Base-by-base conservation (phyloP, 2,797 vertebrate species). In the Rallus crepitans region DNA sequence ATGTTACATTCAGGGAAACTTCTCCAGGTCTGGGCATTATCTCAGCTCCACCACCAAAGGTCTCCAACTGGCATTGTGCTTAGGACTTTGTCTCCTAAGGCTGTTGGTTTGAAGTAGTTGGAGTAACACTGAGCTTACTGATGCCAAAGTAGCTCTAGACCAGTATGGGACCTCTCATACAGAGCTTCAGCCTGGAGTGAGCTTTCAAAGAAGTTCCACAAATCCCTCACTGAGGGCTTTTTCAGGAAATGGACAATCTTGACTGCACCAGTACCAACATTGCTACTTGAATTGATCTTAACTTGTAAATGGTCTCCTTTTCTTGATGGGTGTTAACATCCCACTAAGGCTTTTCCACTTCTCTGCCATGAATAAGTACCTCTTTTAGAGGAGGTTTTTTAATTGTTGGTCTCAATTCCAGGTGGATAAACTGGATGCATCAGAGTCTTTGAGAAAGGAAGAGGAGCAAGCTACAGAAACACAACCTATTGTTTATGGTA, bases 401-500 rank as follows among this genome's bases (percentile, higher is more conserved):
- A 90, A 88, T 42, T 94, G 61, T 95, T 86, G 79, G n/a, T 92
- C 79, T 96, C 75, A 7, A 95, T 98, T 98, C 59, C 97, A 99
- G 99, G 99, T 99, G 93, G 99, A 99, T 98, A 99, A 99, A 97
- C 98, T 99, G 89, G 99, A 99, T 95, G 99, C 99, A 89, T 99
- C 99, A 0, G 99, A 99, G 96, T 99, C 99, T n/a, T 98, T 99
- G 98, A 99, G 99, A 98, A 99, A 99, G 99, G 99, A 99, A 97
- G 99, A 99, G 97, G 99, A 99, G 93, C 99, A 99, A 97, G 99
- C 99, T 72, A 99, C 99, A 8, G 99, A 99, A 98, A 99, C 99
- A 39, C 99, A 99, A 96, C 99, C 99, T 87, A 99, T 99, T 53
- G 99, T 99, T 98, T 99, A 99, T 98, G 99, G 99, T 99, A 99